Conservation (phyloP, 1,140 invertebrate species). For the Aphelinus certus region DNA sequence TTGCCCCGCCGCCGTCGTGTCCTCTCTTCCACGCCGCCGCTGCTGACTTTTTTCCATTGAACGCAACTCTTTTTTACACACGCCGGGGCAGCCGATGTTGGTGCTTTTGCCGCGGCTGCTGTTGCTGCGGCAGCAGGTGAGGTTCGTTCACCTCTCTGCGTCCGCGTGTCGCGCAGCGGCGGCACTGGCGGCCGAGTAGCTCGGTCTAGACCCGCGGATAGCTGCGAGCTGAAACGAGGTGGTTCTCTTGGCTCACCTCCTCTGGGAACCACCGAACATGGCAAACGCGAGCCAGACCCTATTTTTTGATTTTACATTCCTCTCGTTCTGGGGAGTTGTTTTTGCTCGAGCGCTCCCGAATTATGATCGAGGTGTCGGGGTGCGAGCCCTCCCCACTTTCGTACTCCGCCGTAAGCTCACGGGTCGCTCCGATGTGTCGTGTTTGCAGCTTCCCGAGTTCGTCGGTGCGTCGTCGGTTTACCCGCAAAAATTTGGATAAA, state of each 20-base stretch:
- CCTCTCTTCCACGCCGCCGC: slow-evolving; percentile 13
- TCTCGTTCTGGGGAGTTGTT: too few species aligned
- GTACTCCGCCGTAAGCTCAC: too few species aligned
- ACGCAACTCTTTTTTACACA: slow-evolving; percentile 36
- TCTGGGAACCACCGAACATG: background rate
- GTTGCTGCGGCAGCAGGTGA: slow-evolving; percentile 28
- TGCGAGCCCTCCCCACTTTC: too few species aligned
- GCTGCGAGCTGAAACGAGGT: background rate
- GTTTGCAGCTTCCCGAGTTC: too few species aligned
- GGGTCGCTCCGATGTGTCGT: too few species aligned
- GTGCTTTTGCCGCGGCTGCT: slow-evolving; percentile 9
- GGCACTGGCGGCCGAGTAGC: background rate
- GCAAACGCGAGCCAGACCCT: background rate
- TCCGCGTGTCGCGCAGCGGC: slow-evolving; percentile 37
- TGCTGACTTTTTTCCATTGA: slow-evolving; percentile 41
- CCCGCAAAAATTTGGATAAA: too few species aligned
- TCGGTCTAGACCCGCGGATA: slow-evolving; percentile 25
- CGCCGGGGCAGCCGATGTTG: slow-evolving; percentile 14
- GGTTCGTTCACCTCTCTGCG: slow-evolving; percentile 38
- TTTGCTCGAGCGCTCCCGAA: too few species aligned
- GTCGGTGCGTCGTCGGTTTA: too few species aligned
- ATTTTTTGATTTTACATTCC: slow-evolving; percentile 15
- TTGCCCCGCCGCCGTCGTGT: slow-evolving; percentile 32
- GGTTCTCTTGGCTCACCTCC: background rate
- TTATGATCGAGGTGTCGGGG: too few species aligned